Percentiles rank a stretch among this genome's conserved stretches.
These are phyloP conservation scores for Zelostemma sp. DNA, from an alignment of 1,140 invertebrate species.

Conservation along the genomic window DNA sequence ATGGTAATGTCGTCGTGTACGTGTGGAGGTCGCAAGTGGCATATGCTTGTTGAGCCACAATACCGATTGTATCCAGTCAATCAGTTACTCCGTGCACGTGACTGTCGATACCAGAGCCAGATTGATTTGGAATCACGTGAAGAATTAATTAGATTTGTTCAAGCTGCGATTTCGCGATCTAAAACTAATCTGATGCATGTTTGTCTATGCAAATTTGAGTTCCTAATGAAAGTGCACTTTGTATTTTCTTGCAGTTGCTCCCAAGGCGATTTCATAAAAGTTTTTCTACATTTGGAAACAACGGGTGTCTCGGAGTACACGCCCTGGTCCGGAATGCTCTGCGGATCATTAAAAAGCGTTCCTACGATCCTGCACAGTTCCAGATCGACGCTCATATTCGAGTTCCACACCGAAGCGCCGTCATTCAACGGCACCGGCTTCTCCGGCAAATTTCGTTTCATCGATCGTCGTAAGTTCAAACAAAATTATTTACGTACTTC, in stretches of 20 bases:
- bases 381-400: constrained; percentile 81
- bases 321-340: constrained; percentile 81
- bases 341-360: constrained; percentile 79
- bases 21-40: constrained; percentile 45
- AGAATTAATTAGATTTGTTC: no score
- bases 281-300: constrained; percentile 81
- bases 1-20: constrained; percentile 45
- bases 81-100: constrained; percentile 38
- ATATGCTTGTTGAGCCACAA: constrained; percentile 57
- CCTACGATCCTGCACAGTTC: constrained; percentile 86
- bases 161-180: no score
- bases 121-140: constrained; percentile 27
- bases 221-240: no score
- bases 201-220: no score
- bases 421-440: constrained; percentile 80
- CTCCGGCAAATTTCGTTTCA: constrained; percentile 83
- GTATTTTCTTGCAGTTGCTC: constrained; percentile 82
- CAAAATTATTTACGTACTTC: no score
- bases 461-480: constrained; percentile 82
- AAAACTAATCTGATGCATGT: no score
- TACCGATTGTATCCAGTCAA: constrained; percentile 53
- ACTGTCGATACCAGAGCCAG: constrained; percentile 19
- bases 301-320: constrained; percentile 83
- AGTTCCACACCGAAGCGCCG: constrained; percentile 80
- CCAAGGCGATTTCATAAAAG: constrained; percentile 82